Conservation (phyloP, 2,888 invertebrate genomes). For the Corythucha ciliata region DNA sequence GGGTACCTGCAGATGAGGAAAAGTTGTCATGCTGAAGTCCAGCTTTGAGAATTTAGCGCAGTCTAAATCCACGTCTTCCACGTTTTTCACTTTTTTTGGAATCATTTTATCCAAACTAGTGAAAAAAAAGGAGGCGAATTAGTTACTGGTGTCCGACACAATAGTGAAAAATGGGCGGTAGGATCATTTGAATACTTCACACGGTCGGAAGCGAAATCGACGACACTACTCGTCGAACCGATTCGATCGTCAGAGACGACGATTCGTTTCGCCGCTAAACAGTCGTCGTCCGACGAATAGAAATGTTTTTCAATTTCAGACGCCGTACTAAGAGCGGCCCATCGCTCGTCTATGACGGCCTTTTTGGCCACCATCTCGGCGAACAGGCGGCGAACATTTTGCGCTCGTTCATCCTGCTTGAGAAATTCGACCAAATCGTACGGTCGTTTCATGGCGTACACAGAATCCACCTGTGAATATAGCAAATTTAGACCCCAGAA, state of each 20-base stretch:
- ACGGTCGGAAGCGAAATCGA: neutral
- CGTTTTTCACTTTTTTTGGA: slow-evolving; percentile 12
- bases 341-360: slow-evolving; percentile 52
- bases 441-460: slow-evolving; percentile 60
- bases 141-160: no score
- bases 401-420: slow-evolving; percentile 62
- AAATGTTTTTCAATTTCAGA: slow-evolving; percentile 53
- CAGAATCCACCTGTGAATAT: slow-evolving; percentile 55
- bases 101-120: slow-evolving; percentile 21
- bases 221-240: no score
- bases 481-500: neutral
- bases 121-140: neutral
- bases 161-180: no score
- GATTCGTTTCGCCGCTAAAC: neutral
- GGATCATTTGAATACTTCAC: no score
- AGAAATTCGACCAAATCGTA: slow-evolving; percentile 65
- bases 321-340: slow-evolving; percentile 49
- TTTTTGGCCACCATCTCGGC: slow-evolving; percentile 55
- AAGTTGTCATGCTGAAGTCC: slow-evolving; percentile 53
- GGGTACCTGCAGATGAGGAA: slow-evolving; percentile 52
- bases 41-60: slow-evolving; percentile 53
- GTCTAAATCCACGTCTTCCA: slow-evolving; percentile 43
- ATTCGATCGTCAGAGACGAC: neutral
- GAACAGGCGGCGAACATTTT: slow-evolving; percentile 52
- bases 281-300: slow-evolving; percentile 46